A percentile compares a stretch with the other conserved stretches of the same genome.
phyloP scores from a whole-genome alignment of 2,797 vertebrate genomes.

The Hydrolagus colliei region DNA sequence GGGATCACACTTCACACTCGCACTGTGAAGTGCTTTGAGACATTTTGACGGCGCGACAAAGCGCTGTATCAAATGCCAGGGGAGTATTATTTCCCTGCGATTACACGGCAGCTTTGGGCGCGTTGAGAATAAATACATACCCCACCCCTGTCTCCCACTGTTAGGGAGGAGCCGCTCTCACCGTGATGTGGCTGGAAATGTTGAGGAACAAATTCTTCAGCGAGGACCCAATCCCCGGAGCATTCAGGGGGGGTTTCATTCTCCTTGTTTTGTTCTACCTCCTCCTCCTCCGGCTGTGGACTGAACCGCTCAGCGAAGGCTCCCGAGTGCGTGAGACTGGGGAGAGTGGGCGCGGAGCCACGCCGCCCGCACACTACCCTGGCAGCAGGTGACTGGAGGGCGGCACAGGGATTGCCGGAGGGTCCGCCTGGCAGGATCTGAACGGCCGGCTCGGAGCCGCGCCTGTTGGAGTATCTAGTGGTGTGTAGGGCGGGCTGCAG shows the following conservation, averaged over 20 bases:
- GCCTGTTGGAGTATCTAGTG: not conserved
- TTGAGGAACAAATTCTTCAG: slow-evolving; percentile 29
- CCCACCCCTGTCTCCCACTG: no score
- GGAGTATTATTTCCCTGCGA: no score
- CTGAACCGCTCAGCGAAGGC: slow-evolving; percentile 33
- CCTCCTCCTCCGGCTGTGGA: slow-evolving; percentile 42
- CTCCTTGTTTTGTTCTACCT: slow-evolving; percentile 34
- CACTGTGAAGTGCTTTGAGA: no score
- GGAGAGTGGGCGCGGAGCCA: slow-evolving; percentile 33
- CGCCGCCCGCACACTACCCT: not conserved
- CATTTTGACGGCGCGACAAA: no score
- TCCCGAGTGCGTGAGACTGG: slow-evolving; percentile 9
- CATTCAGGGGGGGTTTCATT: rapidly evolving
- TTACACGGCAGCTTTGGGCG: no score
- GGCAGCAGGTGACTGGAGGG: not conserved
- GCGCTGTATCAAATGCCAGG: no score
- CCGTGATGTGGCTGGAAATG: not conserved
- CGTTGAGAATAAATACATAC: not conserved
- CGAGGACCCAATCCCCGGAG: not conserved
- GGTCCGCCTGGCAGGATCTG: not conserved
- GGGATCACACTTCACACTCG: no score
- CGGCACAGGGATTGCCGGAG: no score
- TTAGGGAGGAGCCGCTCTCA: not conserved
- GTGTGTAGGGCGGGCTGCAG: slow-evolving; percentile 49
- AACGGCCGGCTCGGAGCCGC: slow-evolving; percentile 5